Evolutionary conservation across 2,113 vertebrate genomes (phyloP).

Genomic region (Euleptes europaea): DNA sequence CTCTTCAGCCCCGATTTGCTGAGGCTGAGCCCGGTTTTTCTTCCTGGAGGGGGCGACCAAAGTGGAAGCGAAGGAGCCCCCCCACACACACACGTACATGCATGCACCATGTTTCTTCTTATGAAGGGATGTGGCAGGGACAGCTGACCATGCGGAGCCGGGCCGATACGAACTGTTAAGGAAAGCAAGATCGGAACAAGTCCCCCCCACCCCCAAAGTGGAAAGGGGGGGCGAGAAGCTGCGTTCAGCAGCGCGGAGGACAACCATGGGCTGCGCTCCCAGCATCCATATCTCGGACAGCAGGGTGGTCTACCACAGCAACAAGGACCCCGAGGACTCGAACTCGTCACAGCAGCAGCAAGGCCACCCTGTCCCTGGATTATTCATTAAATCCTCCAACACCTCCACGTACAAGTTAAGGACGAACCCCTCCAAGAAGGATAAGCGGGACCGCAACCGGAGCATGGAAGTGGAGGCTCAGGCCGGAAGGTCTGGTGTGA

Average conservation of each 20-base stretch:
- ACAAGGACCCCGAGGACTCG: slow-evolving; percentile 91
- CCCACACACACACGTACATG: no score
- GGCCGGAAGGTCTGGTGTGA: slow-evolving; percentile 66
- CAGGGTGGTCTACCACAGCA: slow-evolving; percentile 87
- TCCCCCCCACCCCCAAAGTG: slow-evolving; percentile 44
- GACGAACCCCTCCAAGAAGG: slow-evolving; percentile 73
- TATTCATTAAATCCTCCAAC: slow-evolving; percentile 87
- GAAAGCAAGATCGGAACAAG: slow-evolving; percentile 52
- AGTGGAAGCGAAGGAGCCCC: slow-evolving; percentile 38
- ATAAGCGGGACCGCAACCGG: slow-evolving; percentile 69
- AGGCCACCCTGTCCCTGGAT: slow-evolving; percentile 86
- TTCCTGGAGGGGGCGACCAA: slow-evolving; percentile 36
- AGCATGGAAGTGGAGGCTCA: slow-evolving; percentile 71
- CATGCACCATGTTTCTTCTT: not conserved
- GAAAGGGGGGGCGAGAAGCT: slow-evolving; percentile 47
- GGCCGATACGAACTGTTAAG: slow-evolving; percentile 55
- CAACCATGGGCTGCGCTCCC: slow-evolving; percentile 96
- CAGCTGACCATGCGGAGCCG: slow-evolving; percentile 54
- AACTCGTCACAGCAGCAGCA: slow-evolving; percentile 81
- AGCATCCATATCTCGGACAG: slow-evolving; percentile 94
- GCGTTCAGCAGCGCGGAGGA: slow-evolving; percentile 68
- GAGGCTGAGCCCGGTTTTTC: slow-evolving; percentile 25
- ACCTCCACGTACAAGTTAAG: slow-evolving; percentile 85
- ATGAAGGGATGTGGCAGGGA: slow-evolving; percentile 43
- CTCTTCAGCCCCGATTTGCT: not conserved